phyloP scores from a whole-genome alignment of 2,113 vertebrate species.

The Tachysurus fulvidraco region DNA sequence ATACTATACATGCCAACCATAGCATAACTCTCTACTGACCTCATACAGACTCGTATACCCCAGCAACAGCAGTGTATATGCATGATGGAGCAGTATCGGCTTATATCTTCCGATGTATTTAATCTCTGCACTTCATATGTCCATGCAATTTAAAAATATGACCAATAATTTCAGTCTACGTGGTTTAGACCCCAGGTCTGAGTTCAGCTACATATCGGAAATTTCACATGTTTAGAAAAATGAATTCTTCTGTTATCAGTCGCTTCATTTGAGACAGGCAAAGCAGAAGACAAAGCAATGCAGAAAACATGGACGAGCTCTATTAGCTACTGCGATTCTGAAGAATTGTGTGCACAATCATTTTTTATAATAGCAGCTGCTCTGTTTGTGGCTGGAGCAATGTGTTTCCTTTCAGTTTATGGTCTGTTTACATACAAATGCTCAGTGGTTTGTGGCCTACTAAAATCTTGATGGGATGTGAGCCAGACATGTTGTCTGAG shows the following conservation, averaged over 20 bases:
- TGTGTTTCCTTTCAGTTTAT: slow-evolving; percentile 58
- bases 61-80: background rate
- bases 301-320: background rate
- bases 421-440: slow-evolving; percentile 62
- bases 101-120: background rate
- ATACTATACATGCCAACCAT: slow-evolving; percentile 50
- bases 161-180: background rate
- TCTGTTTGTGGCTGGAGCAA: slow-evolving; percentile 30
- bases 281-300: background rate
- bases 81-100: background rate
- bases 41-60: slow-evolving; percentile 22
- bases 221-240: background rate
- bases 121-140: background rate
- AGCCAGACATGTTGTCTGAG: slow-evolving; percentile 33
- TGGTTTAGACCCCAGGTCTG: background rate
- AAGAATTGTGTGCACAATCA: slow-evolving; percentile 7
- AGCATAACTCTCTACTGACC: slow-evolving; percentile 55
- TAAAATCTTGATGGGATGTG: slow-evolving; percentile 42
- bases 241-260: background rate
- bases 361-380: slow-evolving; percentile 29
- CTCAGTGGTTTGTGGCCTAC: slow-evolving; percentile 63
- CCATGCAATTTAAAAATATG: background rate
- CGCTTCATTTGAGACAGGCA: background rate
- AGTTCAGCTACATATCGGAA: background rate
- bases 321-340: slow-evolving; percentile 11